A percentile compares a stretch with the other conserved stretches of the same genome.
phyloP scores from a whole-genome alignment of 2,797 vertebrate genomes.

The Betta splendens region DNA sequence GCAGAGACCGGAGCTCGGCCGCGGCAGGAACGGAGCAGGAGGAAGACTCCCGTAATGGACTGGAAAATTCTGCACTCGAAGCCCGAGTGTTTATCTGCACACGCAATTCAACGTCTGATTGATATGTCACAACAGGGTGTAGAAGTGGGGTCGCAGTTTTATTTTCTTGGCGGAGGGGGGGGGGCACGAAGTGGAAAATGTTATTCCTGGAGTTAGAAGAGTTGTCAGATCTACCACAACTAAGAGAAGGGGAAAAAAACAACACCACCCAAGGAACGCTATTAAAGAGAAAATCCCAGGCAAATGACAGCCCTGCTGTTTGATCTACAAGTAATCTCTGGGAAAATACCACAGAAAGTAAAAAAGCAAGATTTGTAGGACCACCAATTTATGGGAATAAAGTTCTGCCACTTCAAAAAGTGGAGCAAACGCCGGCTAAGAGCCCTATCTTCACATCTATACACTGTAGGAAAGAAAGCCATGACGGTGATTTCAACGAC shows the following conservation, averaged over 20 bases:
- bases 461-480: slow-evolving; percentile 4
- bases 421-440: slow-evolving; percentile 19
- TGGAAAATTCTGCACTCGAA: slow-evolving; percentile 46
- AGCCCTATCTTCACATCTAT: slow-evolving; percentile 26
- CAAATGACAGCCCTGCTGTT: slow-evolving; percentile 9
- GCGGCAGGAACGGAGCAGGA: slow-evolving; percentile 36
- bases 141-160: slow-evolving; percentile 38
- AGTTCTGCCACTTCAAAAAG: slow-evolving; percentile 24
- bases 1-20: slow-evolving; percentile 38
- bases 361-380: slow-evolving; percentile 17
- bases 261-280: slow-evolving; percentile 9
- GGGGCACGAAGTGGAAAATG: slow-evolving; percentile 3
- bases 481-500: slow-evolving; percentile 34
- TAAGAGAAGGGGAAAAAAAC: slow-evolving; percentile 4
- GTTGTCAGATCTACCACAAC: slow-evolving; percentile 1
- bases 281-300: slow-evolving; percentile 3
- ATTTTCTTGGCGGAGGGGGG: slow-evolving; percentile 34
- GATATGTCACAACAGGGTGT: slow-evolving; percentile 45
- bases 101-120: slow-evolving; percentile 44
- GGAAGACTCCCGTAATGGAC: slow-evolving; percentile 49
- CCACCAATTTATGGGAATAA: slow-evolving; percentile 20
- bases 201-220: slow-evolving; percentile 10
- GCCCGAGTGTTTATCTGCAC: slow-evolving; percentile 35
- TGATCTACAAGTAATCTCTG: slow-evolving; percentile 41
- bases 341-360: slow-evolving; percentile 45